A percentile compares a stretch with the other conserved stretches of the same genome.
Evolutionary conservation across 2,888 invertebrate genomes (phyloP).

Genomic region (Acanthosoma haemorrhoidale): DNA sequence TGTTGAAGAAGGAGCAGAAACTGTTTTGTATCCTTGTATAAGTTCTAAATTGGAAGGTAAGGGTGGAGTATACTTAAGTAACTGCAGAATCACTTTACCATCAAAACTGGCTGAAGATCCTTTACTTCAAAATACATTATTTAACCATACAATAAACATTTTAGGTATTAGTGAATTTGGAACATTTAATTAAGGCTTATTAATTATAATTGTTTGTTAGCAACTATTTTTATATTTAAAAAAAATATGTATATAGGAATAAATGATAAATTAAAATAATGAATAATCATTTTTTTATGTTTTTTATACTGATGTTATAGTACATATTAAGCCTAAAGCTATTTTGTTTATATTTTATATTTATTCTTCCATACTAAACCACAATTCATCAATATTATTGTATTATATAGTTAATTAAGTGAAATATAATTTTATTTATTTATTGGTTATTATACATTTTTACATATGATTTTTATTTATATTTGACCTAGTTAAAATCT

Average conservation of each 20-base stretch:
- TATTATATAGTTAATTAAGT: too few species aligned
- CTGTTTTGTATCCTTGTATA: conserved; percentile 70
- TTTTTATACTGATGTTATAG: background rate
- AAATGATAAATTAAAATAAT: background rate
- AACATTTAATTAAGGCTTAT: background rate
- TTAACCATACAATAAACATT: conserved; percentile 19
- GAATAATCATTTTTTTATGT: background rate
- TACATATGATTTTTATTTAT: too few species aligned
- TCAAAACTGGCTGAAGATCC: conserved; percentile 25
- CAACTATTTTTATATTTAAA: too few species aligned
- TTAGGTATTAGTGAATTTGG: conserved; percentile 28
- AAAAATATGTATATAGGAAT: too few species aligned
- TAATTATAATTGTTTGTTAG: background rate
- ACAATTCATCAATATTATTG: too few species aligned
- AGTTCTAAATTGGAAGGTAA: conserved; percentile 64
- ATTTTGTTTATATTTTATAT: background rate
- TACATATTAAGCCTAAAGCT: background rate
- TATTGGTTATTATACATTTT: too few species aligned
- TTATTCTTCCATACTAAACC: background rate
- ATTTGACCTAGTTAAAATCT: too few species aligned
- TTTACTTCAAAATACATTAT: conserved; percentile 26
- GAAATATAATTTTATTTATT: too few species aligned
- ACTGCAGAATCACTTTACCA: conserved; percentile 51
- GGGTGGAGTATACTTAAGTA: conserved; percentile 77
- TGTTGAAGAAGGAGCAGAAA: conserved; percentile 71